Evolutionary conservation across 2,888 invertebrate species (phyloP).

Genomic region (Isoperla grammatica): DNA sequence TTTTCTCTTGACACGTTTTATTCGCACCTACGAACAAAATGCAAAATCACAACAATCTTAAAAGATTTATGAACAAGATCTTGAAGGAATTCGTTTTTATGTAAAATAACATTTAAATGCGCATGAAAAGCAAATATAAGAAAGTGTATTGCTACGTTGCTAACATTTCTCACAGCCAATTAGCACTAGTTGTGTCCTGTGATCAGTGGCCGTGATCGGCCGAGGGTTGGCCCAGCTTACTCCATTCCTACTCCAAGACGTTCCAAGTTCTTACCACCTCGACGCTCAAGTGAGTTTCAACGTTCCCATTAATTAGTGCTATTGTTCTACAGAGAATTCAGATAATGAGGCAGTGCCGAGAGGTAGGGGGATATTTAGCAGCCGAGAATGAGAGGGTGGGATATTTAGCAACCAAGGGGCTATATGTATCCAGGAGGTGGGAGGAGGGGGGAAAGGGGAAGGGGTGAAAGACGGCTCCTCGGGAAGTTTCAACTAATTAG

Average conservation of each 20-base stretch:
- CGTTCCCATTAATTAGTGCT: slow-evolving; percentile 30
- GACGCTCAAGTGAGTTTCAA: slow-evolving; percentile 22
- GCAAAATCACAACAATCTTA: no score
- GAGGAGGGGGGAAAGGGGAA: slow-evolving; percentile 15
- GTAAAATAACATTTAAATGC: neutral
- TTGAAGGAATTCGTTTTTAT: neutral
- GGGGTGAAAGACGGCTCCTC: slow-evolving; percentile 21
- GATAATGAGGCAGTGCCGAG: slow-evolving; percentile 28
- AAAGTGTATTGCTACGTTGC: no score
- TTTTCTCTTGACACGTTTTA: no score
- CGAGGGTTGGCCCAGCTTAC: no score
- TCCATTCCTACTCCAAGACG: no score
- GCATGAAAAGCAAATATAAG: neutral
- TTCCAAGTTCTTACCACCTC: neutral
- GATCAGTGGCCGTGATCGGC: no score
- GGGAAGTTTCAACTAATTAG: slow-evolving; percentile 29
- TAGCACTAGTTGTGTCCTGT: no score
- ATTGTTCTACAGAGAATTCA: slow-evolving; percentile 32
- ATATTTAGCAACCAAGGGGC: slow-evolving; percentile 26
- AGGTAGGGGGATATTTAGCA: slow-evolving; percentile 25
- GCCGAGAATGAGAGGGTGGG: slow-evolving; percentile 20
- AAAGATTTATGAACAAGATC: no score
- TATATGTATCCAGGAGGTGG: slow-evolving; percentile 15
- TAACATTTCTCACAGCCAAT: no score
- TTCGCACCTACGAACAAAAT: no score